A percentile compares a stretch with the other conserved stretches of the same genome.
Conservation (phyloP, 2,797 vertebrate genomes). For the Melopsittacus undulatus region DNA sequence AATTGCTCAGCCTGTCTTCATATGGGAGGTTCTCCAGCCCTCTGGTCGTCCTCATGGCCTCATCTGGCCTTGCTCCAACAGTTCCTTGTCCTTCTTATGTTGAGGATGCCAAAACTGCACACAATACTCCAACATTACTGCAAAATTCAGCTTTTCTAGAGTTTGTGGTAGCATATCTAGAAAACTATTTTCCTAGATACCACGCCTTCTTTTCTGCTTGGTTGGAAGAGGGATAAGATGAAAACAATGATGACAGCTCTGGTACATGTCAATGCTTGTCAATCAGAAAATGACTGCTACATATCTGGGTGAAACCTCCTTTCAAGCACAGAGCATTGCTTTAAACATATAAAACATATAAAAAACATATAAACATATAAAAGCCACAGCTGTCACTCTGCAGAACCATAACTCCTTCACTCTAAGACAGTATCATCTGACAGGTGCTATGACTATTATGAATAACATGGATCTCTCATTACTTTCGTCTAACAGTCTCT, state of each 20-base stretch:
- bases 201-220: background rate
- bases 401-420: background rate
- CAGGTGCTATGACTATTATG: background rate
- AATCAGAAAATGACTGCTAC: background rate
- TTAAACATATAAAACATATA: background rate
- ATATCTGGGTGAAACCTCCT: background rate
- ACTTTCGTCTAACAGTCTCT: background rate
- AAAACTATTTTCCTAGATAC: background rate
- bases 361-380: background rate
- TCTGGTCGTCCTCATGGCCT: too few species aligned
- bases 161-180: background rate
- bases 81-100: background rate
- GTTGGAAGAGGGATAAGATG: background rate
- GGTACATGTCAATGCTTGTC: background rate
- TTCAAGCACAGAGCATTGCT: background rate
- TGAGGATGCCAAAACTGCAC: background rate
- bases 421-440: background rate
- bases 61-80: background rate
- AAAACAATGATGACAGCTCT: background rate
- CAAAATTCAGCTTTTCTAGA: background rate
- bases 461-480: background rate
- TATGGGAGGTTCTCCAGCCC: too few species aligned
- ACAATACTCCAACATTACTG: background rate
- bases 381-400: background rate
- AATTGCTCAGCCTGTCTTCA: too few species aligned